Base-by-base conservation (phyloP, 2,888 invertebrate species). In the Megaustenia siamemsis region DNA sequence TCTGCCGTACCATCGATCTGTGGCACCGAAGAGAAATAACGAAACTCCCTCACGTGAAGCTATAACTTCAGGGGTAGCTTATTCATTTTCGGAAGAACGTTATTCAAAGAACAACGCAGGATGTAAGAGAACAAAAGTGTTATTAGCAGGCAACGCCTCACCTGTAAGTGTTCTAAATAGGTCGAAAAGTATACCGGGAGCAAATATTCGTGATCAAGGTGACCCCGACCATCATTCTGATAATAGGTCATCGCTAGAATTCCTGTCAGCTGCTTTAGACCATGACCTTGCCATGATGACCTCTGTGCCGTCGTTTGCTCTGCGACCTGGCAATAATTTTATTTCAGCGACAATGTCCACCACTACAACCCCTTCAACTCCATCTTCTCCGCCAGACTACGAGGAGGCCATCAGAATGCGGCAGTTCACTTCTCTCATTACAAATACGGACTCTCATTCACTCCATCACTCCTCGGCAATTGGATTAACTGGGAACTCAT, bases 321-420 rank as follows among this genome's bases (percentile, higher is more conserved):
- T 43, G n/a, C 18, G 1, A 18, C 28, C 15, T 18, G 32, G 21
- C 49, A n/a, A 15, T 73, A 38, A 40, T 21, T 18, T 45, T 73
- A 21, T 32, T 49, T 32, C 73, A 32, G n/a, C 24, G 6, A 24
- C 66, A 69, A 15, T 45, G 8, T 28, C 78, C 24, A 18, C 69
- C 4, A 18, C 53, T 15, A 40, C 56, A 0, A 43, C 24, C 21
- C 56, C 79, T 15, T 43, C 45, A 4, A 45, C 71, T 2, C 75
- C 73, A 45, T 24, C 79, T 1, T 66, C 84, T 15, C 80, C 84
- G n/a, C 84, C 84, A 32, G 77, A 12, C 1, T 87, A 87, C 79
- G 78, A 71, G 12, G 86, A 84, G 1, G 87, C 87, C 24, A 63
- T 87, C 40, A 75, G n/a, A 73, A 84, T 68, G 79, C 77, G 82